phyloP scores from a whole-genome alignment of 2,888 invertebrate genomes.

The Anodontia alba region DNA sequence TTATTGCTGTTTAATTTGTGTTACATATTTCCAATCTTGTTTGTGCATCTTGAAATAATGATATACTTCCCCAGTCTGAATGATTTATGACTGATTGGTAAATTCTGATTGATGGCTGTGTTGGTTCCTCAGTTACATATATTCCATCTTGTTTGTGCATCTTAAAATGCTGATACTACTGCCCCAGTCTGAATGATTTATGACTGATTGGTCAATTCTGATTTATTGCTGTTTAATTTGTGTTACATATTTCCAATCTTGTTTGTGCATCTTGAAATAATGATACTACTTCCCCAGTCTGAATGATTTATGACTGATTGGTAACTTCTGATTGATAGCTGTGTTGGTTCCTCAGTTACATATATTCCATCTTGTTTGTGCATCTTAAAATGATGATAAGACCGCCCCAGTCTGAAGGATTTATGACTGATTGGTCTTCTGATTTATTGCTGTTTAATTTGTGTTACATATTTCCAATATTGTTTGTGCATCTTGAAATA shows the following conservation, averaged over 20 bases:
- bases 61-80: background rate
- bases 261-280: too few relatives aligned
- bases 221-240: too few relatives aligned
- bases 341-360: too few relatives aligned
- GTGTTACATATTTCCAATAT: background rate
- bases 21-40: background rate
- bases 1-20: background rate
- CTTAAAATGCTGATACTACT: too few relatives aligned
- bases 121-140: too few relatives aligned
- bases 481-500: background rate
- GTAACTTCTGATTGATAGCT: slow-evolving; percentile 3
- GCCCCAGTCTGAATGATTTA: too few relatives aligned
- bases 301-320: background rate
- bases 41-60: background rate
- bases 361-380: too few relatives aligned
- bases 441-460: background rate
- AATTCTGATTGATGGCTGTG: too few relatives aligned
- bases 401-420: slow-evolving; percentile 2
- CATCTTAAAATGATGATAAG: background rate
- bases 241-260: too few relatives aligned
- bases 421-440: background rate
- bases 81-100: background rate
- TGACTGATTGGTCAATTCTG: too few relatives aligned
- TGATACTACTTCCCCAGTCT: background rate
- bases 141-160: too few relatives aligned